Evolutionary conservation across 2,113 vertebrate genomes (phyloP), one percentile per base, ranked within the genome.

Genomic region (Lontra canadensis): DNA sequence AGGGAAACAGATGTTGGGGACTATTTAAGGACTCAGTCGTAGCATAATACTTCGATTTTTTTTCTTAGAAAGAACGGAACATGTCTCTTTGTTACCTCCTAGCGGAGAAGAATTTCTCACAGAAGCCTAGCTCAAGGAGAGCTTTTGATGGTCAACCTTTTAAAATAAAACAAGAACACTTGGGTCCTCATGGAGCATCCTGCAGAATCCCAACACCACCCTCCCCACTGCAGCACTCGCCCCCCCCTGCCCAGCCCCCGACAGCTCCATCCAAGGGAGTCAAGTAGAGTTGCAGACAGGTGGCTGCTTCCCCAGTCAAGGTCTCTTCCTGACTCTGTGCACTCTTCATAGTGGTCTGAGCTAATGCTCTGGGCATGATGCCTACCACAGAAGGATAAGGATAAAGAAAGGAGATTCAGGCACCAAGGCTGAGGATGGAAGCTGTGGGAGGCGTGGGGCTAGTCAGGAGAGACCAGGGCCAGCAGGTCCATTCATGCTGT

Each of bases 201-300:
- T 36, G 42, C 0, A 29, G 17, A 47, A 13, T 9, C 59, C 57
- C 2, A 17, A 65, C 47, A 0, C 18, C 8, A 11, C 4, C 6
- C 12, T 44, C 18, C 7, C 6, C 1, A 11, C 25, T 47, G 44
- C 44, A 47, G 10, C 44, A 11, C 44, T 47, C 44, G 10, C 44
- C 7, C 9, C 44, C 2, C 2, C 12, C 29, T 8, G 7, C 44
- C 44, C 13, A 1, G 2, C 6, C 65, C 65, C 26, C 0, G 13
- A 4, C 4, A 17, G 20, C 17, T 47, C 39, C 0, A 0, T 34
- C 44, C 9, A 3, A 4, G 7, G 0, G 1, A 10, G 25, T 10
- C 13, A 83, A 6, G 49, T 1, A 7, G 26, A 76, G 39, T 29
- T 34, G 3, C 39, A 71, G 4, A 23, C 20, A 21, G 25, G 71